Evolutionary conservation across 2,888 invertebrate species (phyloP).

Genomic region (Pecten maximus): DNA sequence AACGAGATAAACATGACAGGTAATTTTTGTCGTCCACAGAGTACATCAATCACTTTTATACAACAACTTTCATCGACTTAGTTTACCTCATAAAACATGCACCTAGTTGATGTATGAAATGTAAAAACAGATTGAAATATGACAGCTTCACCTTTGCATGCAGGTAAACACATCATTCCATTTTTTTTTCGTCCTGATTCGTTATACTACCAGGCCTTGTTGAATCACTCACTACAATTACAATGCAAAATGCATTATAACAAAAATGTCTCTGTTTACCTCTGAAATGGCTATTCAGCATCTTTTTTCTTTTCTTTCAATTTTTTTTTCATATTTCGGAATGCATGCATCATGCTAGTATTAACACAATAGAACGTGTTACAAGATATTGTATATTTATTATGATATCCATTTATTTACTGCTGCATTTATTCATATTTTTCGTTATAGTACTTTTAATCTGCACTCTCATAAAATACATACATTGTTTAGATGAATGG

Average conservation of each 20-base stretch:
- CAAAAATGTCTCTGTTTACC: constrained; percentile 9
- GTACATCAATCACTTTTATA: constrained; percentile 5
- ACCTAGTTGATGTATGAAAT: constrained; percentile 26
- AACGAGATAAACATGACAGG: neutral
- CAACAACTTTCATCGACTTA: neutral
- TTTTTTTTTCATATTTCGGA: neutral
- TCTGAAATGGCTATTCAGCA: neutral
- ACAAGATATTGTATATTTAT: neutral
- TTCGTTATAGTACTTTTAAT: neutral
- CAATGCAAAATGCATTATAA: constrained; percentile 3
- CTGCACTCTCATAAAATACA: neutral
- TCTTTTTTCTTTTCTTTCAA: neutral
- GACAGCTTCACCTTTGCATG: neutral
- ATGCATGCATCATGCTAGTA: neutral
- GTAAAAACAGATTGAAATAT: constrained; percentile 5
- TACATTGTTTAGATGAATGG: neutral
- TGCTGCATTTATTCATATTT: neutral
- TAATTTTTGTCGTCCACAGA: neutral
- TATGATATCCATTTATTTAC: neutral
- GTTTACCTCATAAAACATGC: constrained; percentile 20
- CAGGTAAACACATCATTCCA: constrained; percentile 25
- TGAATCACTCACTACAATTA: neutral
- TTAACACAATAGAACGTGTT: neutral
- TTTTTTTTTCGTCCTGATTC: neutral
- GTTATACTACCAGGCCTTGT: neutral